Base-by-base conservation (phyloP, 2,797 vertebrate species). In the Melanotaenia trifasciata region DNA sequence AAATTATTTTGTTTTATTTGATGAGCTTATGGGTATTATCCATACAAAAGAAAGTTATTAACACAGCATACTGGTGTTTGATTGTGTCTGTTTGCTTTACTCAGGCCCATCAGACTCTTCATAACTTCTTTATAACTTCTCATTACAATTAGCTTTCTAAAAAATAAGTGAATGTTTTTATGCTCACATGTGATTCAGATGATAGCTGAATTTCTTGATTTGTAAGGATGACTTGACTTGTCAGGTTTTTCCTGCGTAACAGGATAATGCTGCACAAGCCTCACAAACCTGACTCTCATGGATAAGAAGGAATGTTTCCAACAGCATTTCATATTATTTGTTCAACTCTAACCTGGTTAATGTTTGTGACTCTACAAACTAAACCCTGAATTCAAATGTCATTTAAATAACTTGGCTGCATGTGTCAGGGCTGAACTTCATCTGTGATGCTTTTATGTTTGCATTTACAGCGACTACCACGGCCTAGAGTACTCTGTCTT, bases 341-440 rank as follows among this genome's bases (percentile, higher is more conserved):
- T 56, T 30, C 32, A 13, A 5, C 16, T 40, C 54, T 12, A 67
- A 67, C 45, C 24, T 0, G 58, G 30, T 5, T 1, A 30, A 54
- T 11, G 0, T 58, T 20, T 0, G n/a, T 32, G 30, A 16, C n/a
- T 26, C 10, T 26, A 9, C 24, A 0, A 69, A 36, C 45, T 8
- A 6, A 0, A 2, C 5, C 54, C 53, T 12, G 0, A 45, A 89
- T 87, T 89, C 58, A 90, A 87, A 89, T 76, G 20, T 0, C 16
- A 90, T 86, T 89, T 74, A 90, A 86, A 90, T 83, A 8, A 43
- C 1, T 10, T 10, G 59, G 20, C 35, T 58, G 18, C 24, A 6
- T 0, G 22, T 30, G 26, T 33, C 16, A 40, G 0, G 4, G 32
- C 14, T 24, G 33, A 1, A 3, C 12, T 20, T 38, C 12, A 13